These are phyloP conservation scores for Strigops habroptila DNA, from an alignment of 2,113 vertebrate genomes.

Conservation along the genomic window DNA sequence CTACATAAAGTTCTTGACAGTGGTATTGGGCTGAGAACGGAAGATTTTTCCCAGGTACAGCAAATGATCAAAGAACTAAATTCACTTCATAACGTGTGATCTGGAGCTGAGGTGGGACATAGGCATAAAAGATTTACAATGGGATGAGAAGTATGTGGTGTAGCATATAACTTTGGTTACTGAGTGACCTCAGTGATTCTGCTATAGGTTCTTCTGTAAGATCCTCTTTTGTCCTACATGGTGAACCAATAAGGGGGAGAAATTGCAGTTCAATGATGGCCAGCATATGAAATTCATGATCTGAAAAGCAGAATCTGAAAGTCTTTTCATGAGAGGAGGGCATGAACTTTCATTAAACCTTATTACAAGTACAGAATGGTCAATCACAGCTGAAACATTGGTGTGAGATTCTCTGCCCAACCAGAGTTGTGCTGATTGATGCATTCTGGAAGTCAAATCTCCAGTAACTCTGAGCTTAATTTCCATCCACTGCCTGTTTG, in stretches of 20 bases:
- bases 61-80: neutral
- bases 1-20: neutral
- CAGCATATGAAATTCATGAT: neutral
- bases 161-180: neutral
- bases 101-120: neutral
- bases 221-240: neutral
- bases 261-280: neutral
- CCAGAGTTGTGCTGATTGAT: neutral
- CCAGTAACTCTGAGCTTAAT: neutral
- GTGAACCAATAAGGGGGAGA: neutral
- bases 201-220: neutral
- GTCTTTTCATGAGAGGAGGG: neutral
- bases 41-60: neutral
- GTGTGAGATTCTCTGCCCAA: neutral
- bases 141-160: neutral
- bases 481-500: neutral
- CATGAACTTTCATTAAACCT: neutral
- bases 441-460: neutral
- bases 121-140: neutral
- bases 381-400: neutral
- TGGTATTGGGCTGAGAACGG: neutral
- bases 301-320: neutral
- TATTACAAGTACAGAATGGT: neutral
- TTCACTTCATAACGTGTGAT: neutral
- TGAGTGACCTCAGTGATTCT: neutral